These are phyloP conservation scores for Himantopus leucocephalus DNA, from an alignment of 2,113 vertebrate genomes.

Conservation along the genomic window DNA sequence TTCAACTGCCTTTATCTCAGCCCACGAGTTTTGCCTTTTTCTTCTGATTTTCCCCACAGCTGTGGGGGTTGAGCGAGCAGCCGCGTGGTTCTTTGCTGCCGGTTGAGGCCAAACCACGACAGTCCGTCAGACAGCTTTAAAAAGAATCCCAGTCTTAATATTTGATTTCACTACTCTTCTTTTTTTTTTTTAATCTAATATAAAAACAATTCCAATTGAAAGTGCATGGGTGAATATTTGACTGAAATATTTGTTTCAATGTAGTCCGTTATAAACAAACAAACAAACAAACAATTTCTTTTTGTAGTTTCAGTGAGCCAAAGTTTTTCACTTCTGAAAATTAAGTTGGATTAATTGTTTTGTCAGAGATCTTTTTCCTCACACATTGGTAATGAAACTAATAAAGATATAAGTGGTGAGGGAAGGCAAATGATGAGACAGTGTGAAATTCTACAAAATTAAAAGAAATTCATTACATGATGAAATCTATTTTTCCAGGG, in stretches of 20 bases:
- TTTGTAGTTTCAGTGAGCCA: background rate
- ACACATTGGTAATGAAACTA: background rate
- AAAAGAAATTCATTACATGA: background rate
- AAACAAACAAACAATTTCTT: rapidly evolving
- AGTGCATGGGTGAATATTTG: background rate
- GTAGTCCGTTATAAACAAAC: background rate
- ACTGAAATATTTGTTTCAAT: background rate
- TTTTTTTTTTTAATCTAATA: background rate
- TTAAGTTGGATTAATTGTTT: background rate
- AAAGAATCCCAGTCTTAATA: background rate
- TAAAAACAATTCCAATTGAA: background rate
- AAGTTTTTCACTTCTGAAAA: background rate
- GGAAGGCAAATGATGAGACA: background rate
- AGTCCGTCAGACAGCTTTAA: background rate
- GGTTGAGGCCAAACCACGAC: too few relatives aligned
- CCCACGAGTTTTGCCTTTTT: too few relatives aligned
- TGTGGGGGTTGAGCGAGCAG: too few relatives aligned
- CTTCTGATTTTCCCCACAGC: too few relatives aligned
- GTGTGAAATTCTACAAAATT: background rate
- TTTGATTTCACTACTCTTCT: background rate
- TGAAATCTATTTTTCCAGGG: background rate
- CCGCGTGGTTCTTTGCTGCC: too few relatives aligned
- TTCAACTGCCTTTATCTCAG: too few relatives aligned
- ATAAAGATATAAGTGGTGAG: background rate
- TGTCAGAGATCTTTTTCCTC: background rate